phyloP scores from a whole-genome alignment of 1,140 invertebrate species.

The Archegozetes longisetosus region DNA sequence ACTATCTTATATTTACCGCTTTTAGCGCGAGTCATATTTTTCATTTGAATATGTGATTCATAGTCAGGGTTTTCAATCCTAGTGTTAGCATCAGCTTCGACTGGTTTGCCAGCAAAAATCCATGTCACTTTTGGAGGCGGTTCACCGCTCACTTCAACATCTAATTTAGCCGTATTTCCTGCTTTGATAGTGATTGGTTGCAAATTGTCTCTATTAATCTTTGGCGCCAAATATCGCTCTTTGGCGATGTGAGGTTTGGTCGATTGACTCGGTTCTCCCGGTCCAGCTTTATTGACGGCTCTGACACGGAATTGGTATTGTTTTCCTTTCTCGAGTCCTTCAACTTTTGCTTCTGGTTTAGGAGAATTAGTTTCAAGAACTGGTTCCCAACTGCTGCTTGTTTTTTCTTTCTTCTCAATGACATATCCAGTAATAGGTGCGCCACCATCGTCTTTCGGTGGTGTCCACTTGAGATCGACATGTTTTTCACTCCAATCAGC shows the following conservation, averaged over 20 bases:
- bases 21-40: constrained; percentile 68
- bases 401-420: constrained; percentile 90
- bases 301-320: constrained; percentile 94
- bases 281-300: constrained; percentile 90
- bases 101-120: constrained; percentile 46
- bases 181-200: constrained; percentile 40
- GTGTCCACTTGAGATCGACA: constrained; percentile 81
- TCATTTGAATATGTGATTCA: constrained; percentile 76
- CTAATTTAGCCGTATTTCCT: constrained; percentile 72
- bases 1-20: constrained; percentile 79
- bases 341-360: constrained; percentile 64
- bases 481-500: constrained; percentile 86
- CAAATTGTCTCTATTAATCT: constrained; percentile 13
- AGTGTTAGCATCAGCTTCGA: constrained; percentile 49
- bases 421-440: constrained; percentile 78
- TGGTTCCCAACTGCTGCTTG: constrained; percentile 51
- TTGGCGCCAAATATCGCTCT: constrained; percentile 13
- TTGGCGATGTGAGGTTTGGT: constrained; percentile 12
- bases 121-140: constrained; percentile 84
- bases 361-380: constrained; percentile 45
- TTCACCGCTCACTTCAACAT: constrained; percentile 85
- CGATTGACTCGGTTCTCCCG: constrained; percentile 61
- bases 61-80: constrained; percentile 55
- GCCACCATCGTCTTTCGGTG: constrained; percentile 80
- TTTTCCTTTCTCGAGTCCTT: constrained; percentile 78